phyloP scores from a whole-genome alignment of 2,113 vertebrate genomes.

The Campylorhamphus procurvoides region DNA sequence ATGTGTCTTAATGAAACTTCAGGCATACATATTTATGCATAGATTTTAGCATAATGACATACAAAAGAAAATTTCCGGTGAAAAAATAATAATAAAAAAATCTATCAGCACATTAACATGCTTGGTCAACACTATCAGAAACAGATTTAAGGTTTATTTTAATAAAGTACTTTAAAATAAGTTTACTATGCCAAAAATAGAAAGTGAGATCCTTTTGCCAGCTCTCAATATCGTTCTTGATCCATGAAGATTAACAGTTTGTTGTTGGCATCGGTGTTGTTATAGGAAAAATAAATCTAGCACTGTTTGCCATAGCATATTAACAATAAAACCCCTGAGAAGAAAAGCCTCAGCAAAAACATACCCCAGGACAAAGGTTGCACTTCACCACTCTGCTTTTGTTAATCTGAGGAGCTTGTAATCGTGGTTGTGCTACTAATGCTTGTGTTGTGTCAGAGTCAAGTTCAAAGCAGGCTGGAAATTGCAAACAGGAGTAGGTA shows the following conservation, averaged over 20 bases:
- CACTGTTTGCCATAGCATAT: background rate
- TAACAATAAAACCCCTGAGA: background rate
- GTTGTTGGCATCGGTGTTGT: background rate
- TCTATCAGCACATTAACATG: background rate
- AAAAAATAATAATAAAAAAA: background rate
- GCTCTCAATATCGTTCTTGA: background rate
- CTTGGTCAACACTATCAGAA: background rate
- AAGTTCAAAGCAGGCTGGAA: background rate
- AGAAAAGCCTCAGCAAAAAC: background rate
- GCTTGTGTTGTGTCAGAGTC: background rate
- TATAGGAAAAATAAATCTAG: background rate
- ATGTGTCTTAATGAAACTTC: constrained; percentile 41
- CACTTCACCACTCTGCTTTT: background rate
- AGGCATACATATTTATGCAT: constrained; percentile 49
- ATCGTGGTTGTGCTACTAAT: background rate
- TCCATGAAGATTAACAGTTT: background rate
- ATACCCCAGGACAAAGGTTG: background rate
- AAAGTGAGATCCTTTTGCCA: background rate
- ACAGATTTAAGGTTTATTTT: background rate
- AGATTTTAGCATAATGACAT: constrained; percentile 22
- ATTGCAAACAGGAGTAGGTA: background rate
- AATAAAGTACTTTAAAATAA: background rate
- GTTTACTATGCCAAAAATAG: background rate
- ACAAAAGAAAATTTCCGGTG: background rate
- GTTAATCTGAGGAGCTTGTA: background rate